These are phyloP conservation scores for Hapalemur alaotrensis DNA, from an alignment of 2,797 vertebrate genomes.

Conservation along the genomic window DNA sequence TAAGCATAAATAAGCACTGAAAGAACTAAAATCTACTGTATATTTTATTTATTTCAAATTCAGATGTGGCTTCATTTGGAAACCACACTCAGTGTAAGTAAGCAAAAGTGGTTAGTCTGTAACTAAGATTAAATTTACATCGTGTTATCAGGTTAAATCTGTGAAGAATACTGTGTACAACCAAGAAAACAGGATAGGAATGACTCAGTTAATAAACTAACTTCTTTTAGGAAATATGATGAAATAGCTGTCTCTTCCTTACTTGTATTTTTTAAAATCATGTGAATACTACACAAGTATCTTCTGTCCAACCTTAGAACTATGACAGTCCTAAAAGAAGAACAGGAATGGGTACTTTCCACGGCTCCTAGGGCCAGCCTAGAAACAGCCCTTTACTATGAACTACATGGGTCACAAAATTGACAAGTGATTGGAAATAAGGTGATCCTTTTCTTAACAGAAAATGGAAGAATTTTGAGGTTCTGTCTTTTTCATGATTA, in stretches of 20 bases:
- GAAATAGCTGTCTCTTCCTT: conserved; percentile 55
- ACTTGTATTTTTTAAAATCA: conserved; percentile 18
- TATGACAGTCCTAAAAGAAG: conserved; percentile 4
- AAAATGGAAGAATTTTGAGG: conserved; percentile 47
- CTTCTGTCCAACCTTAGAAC: conserved; percentile 22
- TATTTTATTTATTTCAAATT: conserved; percentile 59
- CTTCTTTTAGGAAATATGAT: conserved; percentile 53
- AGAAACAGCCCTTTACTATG: conserved; percentile 66
- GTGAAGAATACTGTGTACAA: neutral
- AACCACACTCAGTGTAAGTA: neutral
- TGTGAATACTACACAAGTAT: conserved; percentile 57
- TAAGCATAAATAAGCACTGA: conserved; percentile 71
- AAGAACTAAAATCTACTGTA: conserved; percentile 53
- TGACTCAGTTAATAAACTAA: conserved; percentile 22
- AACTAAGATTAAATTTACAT: conserved; percentile 46
- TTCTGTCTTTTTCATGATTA: neutral
- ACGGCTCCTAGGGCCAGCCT: conserved; percentile 7
- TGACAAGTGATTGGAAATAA: conserved; percentile 72
- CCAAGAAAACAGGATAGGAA: conserved; percentile 2
- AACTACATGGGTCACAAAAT: conserved; percentile 71
- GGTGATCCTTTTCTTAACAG: conserved; percentile 56
- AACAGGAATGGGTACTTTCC: conserved; percentile 71
- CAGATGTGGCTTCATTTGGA: neutral
- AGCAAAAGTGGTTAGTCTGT: neutral
- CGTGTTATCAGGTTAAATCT: conserved; percentile 37